Percentiles rank a stretch among this genome's conserved stretches.
Conservation (phyloP, 2,797 vertebrate species). For the Siniperca undulata region DNA sequence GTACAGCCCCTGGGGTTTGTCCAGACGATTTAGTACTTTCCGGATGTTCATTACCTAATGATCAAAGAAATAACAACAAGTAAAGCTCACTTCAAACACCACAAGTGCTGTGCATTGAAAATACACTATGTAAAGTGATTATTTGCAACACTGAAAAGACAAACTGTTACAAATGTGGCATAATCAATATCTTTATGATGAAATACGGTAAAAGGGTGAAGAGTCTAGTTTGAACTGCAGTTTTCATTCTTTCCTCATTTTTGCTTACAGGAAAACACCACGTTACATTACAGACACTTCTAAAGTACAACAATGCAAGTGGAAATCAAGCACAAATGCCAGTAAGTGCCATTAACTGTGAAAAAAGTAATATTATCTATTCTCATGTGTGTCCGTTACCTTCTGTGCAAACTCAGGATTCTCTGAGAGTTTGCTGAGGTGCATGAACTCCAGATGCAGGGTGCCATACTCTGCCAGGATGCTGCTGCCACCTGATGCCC, state of each 20-base stretch:
- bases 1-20: conserved; percentile 97
- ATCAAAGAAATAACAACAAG: neutral
- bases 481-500: conserved; percentile 99
- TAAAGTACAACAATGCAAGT: neutral
- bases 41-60: conserved; percentile 96
- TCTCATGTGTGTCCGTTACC: conserved; percentile 78
- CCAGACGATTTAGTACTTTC: conserved; percentile 93
- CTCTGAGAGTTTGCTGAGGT: conserved; percentile 94
- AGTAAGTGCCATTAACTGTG: neutral
- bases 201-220: neutral
- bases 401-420: conserved; percentile 95
- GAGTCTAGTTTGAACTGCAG: neutral
- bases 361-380: neutral
- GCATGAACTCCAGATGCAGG: conserved; percentile 96
- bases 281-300: neutral
- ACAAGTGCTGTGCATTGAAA: neutral
- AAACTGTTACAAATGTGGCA: neutral
- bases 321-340: neutral
- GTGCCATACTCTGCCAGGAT: conserved; percentile 99
- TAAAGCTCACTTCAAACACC: neutral
- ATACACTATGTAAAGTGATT: neutral
- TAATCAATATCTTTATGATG: neutral
- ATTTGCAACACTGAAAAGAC: neutral
- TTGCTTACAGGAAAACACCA: neutral
- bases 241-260: conserved; percentile 7